A percentile compares a stretch with the other conserved stretches of the same genome.
phyloP scores from a whole-genome alignment of 2,113 vertebrate species.

The Diglossa brunneiventris region DNA sequence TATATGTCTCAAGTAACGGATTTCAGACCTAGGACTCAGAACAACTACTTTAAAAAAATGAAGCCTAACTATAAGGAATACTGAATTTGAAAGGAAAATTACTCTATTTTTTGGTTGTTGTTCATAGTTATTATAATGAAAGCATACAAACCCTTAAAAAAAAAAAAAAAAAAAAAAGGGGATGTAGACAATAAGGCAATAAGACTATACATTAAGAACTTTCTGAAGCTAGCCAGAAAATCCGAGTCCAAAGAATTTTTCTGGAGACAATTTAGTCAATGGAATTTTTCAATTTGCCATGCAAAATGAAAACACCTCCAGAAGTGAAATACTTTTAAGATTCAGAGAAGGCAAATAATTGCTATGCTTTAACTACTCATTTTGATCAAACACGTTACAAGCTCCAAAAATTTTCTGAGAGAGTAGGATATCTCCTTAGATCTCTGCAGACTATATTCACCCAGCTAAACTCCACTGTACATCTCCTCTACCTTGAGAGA shows the following conservation, averaged over 20 bases:
- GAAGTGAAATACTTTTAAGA: background rate
- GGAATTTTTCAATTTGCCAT: background rate
- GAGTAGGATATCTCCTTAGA: background rate
- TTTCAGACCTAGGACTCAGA: background rate
- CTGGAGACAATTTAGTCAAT: background rate
- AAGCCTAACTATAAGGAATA: background rate
- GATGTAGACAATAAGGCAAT: background rate
- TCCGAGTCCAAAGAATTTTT: background rate
- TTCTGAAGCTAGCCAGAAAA: background rate
- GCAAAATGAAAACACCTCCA: background rate
- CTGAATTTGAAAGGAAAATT: background rate
- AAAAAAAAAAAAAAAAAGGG: background rate
- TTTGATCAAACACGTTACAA: background rate
- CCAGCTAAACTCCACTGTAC: background rate
- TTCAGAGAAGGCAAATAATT: background rate
- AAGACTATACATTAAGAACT: background rate
- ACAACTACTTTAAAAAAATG: fast-evolving
- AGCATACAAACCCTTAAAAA: background rate
- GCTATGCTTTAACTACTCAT: background rate
- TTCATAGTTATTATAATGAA: background rate
- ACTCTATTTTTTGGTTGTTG: no score
- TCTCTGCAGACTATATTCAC: background rate
- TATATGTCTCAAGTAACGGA: background rate
- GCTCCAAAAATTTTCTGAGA: background rate
- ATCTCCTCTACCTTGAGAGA: background rate